A percentile compares a stretch with the other conserved stretches of the same genome.
These are phyloP conservation scores for Dendrocincla tyrannina DNA, from an alignment of 2,797 vertebrate species.

Conservation along the genomic window DNA sequence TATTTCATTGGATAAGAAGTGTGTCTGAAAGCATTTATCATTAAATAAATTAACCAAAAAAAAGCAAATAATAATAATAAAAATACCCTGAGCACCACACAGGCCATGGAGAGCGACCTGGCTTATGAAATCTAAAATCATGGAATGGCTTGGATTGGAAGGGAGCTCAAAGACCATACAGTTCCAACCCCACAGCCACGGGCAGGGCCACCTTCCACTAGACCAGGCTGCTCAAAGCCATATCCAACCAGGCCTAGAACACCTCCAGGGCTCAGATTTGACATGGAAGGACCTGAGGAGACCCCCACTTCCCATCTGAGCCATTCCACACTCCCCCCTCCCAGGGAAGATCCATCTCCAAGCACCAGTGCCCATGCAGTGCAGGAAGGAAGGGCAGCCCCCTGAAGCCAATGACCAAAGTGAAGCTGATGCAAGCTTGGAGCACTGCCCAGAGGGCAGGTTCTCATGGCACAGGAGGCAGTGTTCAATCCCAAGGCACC, in stretches of 20 bases:
- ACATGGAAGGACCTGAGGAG: accelerated
- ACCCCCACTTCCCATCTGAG: not conserved
- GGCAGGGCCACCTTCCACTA: not conserved
- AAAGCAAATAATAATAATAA: not conserved
- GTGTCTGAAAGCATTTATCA: not conserved
- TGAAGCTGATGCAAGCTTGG: not conserved
- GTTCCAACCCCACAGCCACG: not conserved
- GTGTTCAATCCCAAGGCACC: not conserved
- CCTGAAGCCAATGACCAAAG: accelerated
- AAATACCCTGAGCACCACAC: not conserved
- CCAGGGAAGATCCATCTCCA: not conserved
- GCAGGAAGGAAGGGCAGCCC: not conserved
- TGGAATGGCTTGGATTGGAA: not conserved
- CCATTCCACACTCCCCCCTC: not conserved
- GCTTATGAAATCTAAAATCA: not conserved
- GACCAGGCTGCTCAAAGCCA: not conserved
- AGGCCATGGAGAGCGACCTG: accelerated
- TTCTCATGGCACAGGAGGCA: not conserved
- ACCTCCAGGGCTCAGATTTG: not conserved
- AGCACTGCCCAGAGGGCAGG: not conserved
- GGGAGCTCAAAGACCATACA: not conserved
- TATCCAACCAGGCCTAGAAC: not conserved
- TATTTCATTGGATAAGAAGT: not conserved
- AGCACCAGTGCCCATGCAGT: accelerated
- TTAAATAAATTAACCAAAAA: not conserved